phyloP scores from a whole-genome alignment of 2,113 vertebrate species.

The Pyrgilauda ruficollis region DNA sequence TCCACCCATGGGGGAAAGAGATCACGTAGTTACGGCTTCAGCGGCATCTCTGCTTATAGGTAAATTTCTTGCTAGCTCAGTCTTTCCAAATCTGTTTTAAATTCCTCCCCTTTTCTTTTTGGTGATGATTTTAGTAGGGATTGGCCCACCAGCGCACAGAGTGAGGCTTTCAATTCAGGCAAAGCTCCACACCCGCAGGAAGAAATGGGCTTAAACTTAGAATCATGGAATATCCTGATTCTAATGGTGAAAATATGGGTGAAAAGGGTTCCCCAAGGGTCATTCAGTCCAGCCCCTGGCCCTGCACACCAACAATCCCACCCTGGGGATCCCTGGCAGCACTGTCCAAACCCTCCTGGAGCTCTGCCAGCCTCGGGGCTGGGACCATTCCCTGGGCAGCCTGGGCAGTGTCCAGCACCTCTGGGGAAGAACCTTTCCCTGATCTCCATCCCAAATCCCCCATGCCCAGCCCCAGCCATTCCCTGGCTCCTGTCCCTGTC shows the following conservation, averaged over 20 bases:
- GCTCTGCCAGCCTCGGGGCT: neutral
- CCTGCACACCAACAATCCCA: neutral
- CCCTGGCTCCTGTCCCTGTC: neutral
- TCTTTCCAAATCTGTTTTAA: neutral
- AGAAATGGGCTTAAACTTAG: neutral
- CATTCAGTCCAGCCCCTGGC: rapidly evolving
- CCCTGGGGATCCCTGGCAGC: neutral
- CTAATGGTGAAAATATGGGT: too few relatives aligned
- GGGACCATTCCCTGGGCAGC: neutral
- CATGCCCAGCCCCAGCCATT: neutral
- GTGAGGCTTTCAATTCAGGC: rapidly evolving
- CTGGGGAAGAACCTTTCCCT: neutral
- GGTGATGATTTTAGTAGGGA: neutral
- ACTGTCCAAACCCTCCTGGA: neutral
- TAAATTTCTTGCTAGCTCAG: neutral
- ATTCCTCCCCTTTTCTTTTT: neutral
- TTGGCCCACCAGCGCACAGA: neutral
- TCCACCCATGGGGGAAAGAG: neutral
- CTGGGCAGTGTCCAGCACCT: neutral
- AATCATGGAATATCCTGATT: neutral
- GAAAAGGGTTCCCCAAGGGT: neutral
- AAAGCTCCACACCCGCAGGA: neutral
- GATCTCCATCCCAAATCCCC: rapidly evolving
- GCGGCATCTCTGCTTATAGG: neutral
- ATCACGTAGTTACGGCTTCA: neutral